Percentiles rank a stretch among this genome's conserved stretches.
Evolutionary conservation across 2,113 vertebrate genomes (phyloP).

Genomic region (Mirza zaza): DNA sequence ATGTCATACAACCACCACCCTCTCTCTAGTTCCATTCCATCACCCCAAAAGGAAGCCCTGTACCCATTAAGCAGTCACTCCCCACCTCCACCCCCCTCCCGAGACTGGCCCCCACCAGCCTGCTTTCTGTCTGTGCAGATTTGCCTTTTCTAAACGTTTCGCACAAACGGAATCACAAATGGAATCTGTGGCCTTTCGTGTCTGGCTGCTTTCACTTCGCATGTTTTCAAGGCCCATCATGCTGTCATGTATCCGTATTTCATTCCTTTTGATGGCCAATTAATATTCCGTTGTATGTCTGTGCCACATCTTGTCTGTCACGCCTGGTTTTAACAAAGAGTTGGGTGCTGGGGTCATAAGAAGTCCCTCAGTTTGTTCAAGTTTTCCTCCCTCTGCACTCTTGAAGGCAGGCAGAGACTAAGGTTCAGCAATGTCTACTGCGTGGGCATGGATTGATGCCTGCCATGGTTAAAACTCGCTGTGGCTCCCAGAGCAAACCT

Average conservation of each 20-base stretch:
- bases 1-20: fast-evolving
- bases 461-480: fast-evolving
- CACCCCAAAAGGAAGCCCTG: background rate
- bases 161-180: background rate
- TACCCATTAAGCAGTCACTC: background rate
- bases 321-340: background rate
- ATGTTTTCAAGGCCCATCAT: background rate
- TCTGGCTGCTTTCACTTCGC: background rate
- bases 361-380: background rate
- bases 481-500: background rate
- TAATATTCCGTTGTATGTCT: background rate
- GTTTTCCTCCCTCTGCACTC: background rate
- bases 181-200: background rate
- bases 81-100: background rate
- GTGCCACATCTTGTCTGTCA: background rate
- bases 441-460: background rate
- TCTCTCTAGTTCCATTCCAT: background rate
- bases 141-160: background rate
- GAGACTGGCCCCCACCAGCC: background rate
- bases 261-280: background rate
- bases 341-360: background rate
- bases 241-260: background rate
- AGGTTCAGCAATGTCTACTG: background rate
- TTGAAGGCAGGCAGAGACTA: background rate
- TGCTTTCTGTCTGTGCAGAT: background rate